phyloP scores from a whole-genome alignment of 2,888 invertebrate species.

The Ophion ventricosus region DNA sequence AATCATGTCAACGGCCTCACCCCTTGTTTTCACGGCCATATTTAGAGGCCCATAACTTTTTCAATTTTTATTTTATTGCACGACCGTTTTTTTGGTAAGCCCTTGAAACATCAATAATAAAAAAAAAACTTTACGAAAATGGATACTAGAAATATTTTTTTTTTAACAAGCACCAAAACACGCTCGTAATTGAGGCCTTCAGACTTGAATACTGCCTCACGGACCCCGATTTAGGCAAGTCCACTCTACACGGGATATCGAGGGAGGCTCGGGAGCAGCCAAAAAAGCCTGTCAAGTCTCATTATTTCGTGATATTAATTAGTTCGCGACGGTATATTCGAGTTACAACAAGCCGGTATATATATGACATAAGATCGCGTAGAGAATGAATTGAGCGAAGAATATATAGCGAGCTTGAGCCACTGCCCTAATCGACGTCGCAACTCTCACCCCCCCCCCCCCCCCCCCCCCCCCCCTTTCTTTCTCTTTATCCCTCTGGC shows the following conservation, averaged over 20 bases:
- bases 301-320: constrained; percentile 52
- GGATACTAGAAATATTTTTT: too few relatives aligned
- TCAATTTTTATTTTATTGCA: too few relatives aligned
- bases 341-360: constrained; percentile 48
- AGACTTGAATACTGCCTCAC: too few relatives aligned
- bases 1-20: too few relatives aligned
- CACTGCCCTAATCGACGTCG: constrained; percentile 60
- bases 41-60: too few relatives aligned
- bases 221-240: not conserved
- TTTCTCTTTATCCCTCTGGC: constrained; percentile 1
- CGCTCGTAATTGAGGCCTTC: too few relatives aligned
- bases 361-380: constrained; percentile 24
- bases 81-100: too few relatives aligned
- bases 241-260: not conserved
- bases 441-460: constrained; percentile 32
- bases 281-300: constrained; percentile 25
- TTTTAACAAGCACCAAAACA: too few relatives aligned
- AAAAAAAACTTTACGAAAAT: too few relatives aligned
- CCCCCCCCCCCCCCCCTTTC: too few relatives aligned
- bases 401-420: constrained; percentile 38
- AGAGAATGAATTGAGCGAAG: constrained; percentile 32
- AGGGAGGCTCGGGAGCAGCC: not conserved
- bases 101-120: too few relatives aligned
- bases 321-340: constrained; percentile 33
- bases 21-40: too few relatives aligned